Conservation (phyloP, 2,888 invertebrate species). For the Operophtera brumata region DNA sequence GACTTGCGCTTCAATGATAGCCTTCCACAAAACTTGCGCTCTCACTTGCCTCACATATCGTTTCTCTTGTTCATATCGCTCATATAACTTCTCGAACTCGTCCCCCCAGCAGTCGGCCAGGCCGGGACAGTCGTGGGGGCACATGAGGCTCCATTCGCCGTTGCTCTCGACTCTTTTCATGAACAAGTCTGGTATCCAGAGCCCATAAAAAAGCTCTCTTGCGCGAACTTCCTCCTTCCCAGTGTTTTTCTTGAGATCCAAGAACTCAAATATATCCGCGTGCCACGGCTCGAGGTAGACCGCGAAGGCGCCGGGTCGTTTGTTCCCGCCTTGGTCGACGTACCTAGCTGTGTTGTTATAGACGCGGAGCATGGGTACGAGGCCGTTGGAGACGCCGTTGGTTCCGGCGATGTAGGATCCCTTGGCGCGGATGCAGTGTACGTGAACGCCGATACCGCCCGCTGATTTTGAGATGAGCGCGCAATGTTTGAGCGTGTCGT, state of each 20-base stretch:
- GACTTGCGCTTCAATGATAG: slow-evolving; percentile 95
- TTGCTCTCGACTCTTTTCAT: slow-evolving; percentile 95
- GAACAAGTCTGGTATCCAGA: slow-evolving; percentile 99
- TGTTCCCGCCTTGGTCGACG: slow-evolving; percentile 99
- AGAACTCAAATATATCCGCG: slow-evolving; percentile 96
- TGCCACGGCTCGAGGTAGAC: slow-evolving; percentile 99
- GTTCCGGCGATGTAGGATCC: slow-evolving; percentile 97
- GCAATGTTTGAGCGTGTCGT: slow-evolving; percentile 94
- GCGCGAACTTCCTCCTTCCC: slow-evolving; percentile 97
- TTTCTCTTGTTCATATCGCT: slow-evolving; percentile 91
- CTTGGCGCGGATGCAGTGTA: slow-evolving; percentile 96
- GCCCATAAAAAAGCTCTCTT: slow-evolving; percentile 96
- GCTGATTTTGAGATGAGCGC: slow-evolving; percentile 98
- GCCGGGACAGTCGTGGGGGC: slow-evolving; percentile 95
- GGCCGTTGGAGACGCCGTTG: slow-evolving; percentile 95
- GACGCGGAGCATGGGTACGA: slow-evolving; percentile 97
- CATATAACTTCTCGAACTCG: slow-evolving; percentile 94
- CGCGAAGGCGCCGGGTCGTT: slow-evolving; percentile 98
- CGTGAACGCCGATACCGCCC: slow-evolving; percentile 97
- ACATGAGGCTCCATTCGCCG: slow-evolving; percentile 97
- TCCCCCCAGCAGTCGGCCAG: slow-evolving; percentile 96
- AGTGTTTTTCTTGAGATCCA: slow-evolving; percentile 97
- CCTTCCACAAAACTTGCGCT: slow-evolving; percentile 95
- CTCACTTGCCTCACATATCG: slow-evolving; percentile 84
- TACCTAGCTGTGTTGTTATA: slow-evolving; percentile 98